Percentiles rank a stretch among this genome's conserved stretches.
Conservation (phyloP, 2,113 vertebrate genomes). For the Ptilorrhoa leucosticta region DNA sequence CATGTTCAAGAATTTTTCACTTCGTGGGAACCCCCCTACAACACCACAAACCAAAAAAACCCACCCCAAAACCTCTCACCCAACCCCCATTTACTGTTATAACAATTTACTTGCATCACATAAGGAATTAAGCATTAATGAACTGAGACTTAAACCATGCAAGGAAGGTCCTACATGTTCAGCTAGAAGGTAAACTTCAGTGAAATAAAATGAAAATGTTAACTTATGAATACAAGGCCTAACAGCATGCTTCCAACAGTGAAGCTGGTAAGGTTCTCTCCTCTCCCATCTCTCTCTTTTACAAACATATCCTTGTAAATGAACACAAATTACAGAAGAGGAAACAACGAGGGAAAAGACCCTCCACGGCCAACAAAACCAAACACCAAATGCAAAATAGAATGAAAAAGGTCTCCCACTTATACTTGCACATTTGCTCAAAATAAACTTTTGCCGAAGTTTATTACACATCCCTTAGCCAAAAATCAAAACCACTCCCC, state of each 20-base stretch:
- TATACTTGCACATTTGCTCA: background rate
- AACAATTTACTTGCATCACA: background rate
- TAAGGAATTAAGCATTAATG: background rate
- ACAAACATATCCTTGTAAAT: background rate
- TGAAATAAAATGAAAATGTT: background rate
- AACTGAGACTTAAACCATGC: background rate
- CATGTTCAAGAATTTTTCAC: background rate
- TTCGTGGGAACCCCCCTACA: background rate
- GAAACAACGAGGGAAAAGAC: rapidly evolving
- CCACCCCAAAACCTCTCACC: background rate
- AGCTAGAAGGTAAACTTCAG: background rate
- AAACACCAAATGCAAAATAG: background rate
- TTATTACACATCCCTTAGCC: background rate
- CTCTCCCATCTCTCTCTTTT: background rate
- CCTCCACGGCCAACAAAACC: background rate
- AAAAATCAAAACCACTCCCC: background rate
- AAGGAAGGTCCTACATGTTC: background rate
- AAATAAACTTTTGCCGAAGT: background rate
- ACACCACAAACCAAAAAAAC: background rate
- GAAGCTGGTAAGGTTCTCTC: background rate
- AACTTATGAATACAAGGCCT: background rate
- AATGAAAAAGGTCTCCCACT: background rate
- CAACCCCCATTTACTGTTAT: background rate
- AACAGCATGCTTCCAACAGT: background rate
- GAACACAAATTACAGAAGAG: background rate